Base-by-base conservation (phyloP, 64 coral and sea anemone genomes). In the Pocillopora damicornis region DNA sequence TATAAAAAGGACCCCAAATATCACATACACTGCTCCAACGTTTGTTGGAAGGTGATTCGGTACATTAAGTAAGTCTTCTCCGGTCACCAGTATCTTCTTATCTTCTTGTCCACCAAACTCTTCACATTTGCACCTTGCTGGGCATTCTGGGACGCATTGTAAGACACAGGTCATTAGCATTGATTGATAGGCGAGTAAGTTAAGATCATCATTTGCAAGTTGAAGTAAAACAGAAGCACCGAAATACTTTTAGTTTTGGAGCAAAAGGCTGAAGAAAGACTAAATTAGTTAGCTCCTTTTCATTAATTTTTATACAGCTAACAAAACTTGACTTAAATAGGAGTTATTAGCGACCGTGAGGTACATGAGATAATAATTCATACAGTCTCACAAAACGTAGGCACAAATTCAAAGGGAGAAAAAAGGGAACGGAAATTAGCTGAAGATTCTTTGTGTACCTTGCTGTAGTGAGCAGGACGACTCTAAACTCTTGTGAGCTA, bases 21-120 rank as follows among this genome's bases (percentile, higher is more conserved):
- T 58, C 4, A 60, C 77, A 59, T 79, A 79, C 77, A 79, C 77
- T 60, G 77, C 77, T 60, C 51, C 51, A 60, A 58, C 60, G 10
- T 59, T 35, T 22, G n/a, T 30, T 5, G 77, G 77, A 60, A 79
- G 77, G 20, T 79, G 5, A 13, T 14, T 79, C 12, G 77, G 77
- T 13, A 79, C 77, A 79, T 11, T 60, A 18, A 11, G 75, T 42
- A 77, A 77, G 20, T 77, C 38, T 22, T 71, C 67, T 23, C 67
- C 67, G 5, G 20, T 71, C 18, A 71, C 67, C 22, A 71, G 67
- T 11, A 71, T 71, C 67, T 23, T 71, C 67, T 71, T 67, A 15
- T 18, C 16, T 67, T 18, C 6, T 7, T 67, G 8, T 67, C 25
- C 67, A 11, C 67, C 67, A 71, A 71, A 23, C 8, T 71, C 67